These are phyloP conservation scores for Turritopsis rubra DNA, from an alignment of 30 jellyfish, hydroid and myxozoan genomes.

Conservation along the genomic window DNA sequence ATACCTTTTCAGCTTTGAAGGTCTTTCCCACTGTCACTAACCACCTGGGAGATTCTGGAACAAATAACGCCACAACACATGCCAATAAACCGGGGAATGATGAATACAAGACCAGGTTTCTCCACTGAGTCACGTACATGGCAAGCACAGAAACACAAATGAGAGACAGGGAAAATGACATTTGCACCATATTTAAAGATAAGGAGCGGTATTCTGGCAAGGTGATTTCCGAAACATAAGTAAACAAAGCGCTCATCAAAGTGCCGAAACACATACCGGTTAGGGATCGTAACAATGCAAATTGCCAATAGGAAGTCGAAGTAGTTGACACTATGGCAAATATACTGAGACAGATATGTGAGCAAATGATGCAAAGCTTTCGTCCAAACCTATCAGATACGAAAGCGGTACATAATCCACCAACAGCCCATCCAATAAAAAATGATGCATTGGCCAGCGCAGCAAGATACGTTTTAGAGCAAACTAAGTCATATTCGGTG, in stretches of 20 bases:
- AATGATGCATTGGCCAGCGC: constrained; percentile 5
- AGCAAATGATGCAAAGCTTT: not conserved
- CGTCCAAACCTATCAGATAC: constrained; percentile 7
- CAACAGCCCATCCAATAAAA: constrained; percentile 16
- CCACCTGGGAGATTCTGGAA: constrained; percentile 11
- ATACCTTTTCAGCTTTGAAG: constrained; percentile 2
- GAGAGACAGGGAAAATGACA: not conserved
- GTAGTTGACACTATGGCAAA: not conserved
- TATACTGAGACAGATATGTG: not conserved
- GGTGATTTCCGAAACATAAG: not conserved
- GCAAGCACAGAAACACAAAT: not conserved
- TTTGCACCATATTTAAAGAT: not conserved
- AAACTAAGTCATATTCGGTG: constrained; percentile 21
- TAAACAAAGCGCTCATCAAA: not conserved
- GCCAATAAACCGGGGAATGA: not conserved
- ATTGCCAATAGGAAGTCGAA: not conserved
- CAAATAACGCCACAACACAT: not conserved
- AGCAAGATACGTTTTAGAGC: not conserved
- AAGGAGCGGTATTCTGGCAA: not conserved
- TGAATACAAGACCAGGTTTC: constrained; percentile 16
- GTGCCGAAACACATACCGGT: constrained; percentile 8
- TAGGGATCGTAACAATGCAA: not conserved
- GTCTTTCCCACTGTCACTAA: not conserved
- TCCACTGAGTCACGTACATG: constrained; percentile 1
- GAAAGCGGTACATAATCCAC: not conserved